Percentiles rank a stretch among this genome's conserved stretches.
Evolutionary conservation across 2,888 invertebrate genomes (phyloP).

Genomic region (Protophormia terraenovae): DNA sequence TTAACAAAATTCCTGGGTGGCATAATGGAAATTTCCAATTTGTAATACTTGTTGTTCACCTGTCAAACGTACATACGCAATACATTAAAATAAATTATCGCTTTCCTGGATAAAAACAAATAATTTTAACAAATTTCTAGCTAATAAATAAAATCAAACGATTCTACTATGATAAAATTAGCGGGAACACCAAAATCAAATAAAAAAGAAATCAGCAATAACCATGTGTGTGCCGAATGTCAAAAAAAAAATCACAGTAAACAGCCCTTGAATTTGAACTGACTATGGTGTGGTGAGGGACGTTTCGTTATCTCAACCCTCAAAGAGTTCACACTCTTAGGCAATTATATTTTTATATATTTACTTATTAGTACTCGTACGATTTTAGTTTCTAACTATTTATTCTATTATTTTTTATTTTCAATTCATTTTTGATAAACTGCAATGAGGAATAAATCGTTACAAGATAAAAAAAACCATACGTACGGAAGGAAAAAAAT

Average conservation of each 20-base stretch:
- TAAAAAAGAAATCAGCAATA: background rate
- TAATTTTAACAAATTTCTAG: background rate
- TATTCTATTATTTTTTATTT: constrained; percentile 1
- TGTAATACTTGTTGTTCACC: constrained; percentile 5
- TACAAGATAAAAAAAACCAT: background rate
- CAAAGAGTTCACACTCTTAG: constrained; percentile 21
- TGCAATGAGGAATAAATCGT: constrained; percentile 3
- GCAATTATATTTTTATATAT: constrained; percentile 32
- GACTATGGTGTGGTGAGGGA: background rate
- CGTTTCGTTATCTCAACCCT: constrained; percentile 55
- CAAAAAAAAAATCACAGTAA: constrained; percentile 1
- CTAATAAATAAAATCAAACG: background rate
- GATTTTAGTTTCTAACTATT: constrained; percentile 13
- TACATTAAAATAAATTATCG: background rate
- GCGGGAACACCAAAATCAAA: constrained; percentile 25
- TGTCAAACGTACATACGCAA: background rate
- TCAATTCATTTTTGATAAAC: constrained; percentile 36
- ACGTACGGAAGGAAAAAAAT: background rate
- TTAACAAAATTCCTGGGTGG: background rate
- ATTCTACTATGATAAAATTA: constrained; percentile 22
- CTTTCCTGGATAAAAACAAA: background rate
- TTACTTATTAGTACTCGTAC: background rate
- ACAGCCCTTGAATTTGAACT: constrained; percentile 47
- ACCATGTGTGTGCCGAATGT: background rate
- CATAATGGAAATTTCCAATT: background rate